Base-by-base conservation (phyloP, 35 echinoderm and acorn worm genomes). In the Hemicentrotus pulcherrimus region DNA sequence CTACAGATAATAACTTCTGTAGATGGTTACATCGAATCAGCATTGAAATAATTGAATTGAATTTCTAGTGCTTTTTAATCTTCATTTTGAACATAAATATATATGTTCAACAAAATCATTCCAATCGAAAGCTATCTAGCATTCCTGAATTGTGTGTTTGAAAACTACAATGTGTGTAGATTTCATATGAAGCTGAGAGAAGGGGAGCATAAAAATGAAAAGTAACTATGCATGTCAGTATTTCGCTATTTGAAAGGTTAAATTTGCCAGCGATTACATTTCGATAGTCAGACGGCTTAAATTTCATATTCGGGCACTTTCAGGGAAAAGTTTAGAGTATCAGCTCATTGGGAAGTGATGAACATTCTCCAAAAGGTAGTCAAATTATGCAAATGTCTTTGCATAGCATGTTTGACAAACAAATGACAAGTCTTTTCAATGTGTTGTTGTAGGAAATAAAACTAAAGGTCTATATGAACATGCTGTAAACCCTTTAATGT, bases 151-250 rank as follows among this genome's bases (percentile, higher is more conserved):
- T 78, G 65, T 78, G 65, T 78, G 65, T 78, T n/a, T 78, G 50
- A 78, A 78, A n/a, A 78, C 65, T 78, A 28, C 65, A 78, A 78
- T 78, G 65, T 78, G 19, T 78, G 65, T 78, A 78, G 65, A 78
- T n/a, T 22, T 78, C 65, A 78, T 78, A 4, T 28, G 4, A 78
- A 78, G 65, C 1, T 30, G 65, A 78, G 65, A 78, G 65, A 78
- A 9, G 35, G 52, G 52, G 11, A 59, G 52, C 52, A 59, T 59
- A 59, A 2, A 59, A 59, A 59, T 78, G 24, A 78, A 78, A 78
- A 8, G 24, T 10, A 78, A 78, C 65, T 78, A 78, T 78, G 65
- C 28, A 78, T 78, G 24, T 78, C 19, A 8, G 18, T 78, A 11
- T 59, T 59, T 59, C 52, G 16, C 19, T 15, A 78, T 78, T 70